Evolutionary conservation across 2,797 vertebrate genomes (phyloP).

Genomic region (Muraenolepis orangiensis): DNA sequence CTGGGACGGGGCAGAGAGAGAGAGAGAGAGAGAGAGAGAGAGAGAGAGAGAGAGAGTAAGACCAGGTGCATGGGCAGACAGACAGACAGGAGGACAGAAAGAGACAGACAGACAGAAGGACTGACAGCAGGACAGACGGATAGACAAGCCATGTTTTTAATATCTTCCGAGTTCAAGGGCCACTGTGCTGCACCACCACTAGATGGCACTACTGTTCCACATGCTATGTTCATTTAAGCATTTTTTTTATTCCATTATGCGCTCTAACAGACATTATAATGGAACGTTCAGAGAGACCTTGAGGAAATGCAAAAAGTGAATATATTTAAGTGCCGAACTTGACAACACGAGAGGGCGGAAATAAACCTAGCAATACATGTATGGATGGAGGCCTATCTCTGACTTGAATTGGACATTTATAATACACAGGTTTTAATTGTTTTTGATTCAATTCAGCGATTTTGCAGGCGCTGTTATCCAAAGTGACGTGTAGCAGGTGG

Average conservation of each 20-base stretch:
- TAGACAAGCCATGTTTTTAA: background rate
- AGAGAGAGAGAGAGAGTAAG: background rate
- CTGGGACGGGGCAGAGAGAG: conserved; percentile 51
- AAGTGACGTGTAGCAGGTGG: background rate
- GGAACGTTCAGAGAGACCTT: background rate
- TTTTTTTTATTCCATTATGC: background rate
- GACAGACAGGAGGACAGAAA: background rate
- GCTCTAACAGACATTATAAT: background rate
- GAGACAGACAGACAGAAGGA: background rate
- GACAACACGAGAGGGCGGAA: background rate
- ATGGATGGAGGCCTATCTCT: background rate
- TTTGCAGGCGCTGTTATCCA: background rate
- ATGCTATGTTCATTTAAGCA: background rate
- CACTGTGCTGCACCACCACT: conserved; percentile 30
- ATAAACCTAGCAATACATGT: background rate
- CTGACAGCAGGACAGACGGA: background rate
- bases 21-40: background rate
- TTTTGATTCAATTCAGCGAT: background rate
- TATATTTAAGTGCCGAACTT: background rate
- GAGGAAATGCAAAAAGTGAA: background rate
- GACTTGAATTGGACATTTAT: background rate
- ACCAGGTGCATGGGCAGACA: background rate
- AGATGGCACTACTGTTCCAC: conserved; percentile 38
- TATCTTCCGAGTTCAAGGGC: background rate
- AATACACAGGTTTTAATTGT: background rate